phyloP scores from a whole-genome alignment of 2,888 invertebrate species.

The Ichneumoninae sp. region DNA sequence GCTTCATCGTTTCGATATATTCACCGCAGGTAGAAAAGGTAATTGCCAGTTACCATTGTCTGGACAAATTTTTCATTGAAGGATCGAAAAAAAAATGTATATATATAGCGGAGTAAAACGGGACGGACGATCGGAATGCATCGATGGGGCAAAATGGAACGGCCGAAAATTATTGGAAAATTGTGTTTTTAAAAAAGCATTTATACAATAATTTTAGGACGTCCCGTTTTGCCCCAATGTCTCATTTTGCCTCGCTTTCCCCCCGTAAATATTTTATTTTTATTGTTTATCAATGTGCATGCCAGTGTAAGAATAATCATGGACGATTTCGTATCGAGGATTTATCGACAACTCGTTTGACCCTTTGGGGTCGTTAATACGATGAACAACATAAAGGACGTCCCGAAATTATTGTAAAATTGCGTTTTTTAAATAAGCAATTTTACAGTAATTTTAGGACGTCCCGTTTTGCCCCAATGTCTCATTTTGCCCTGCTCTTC shows the following conservation, averaged over 20 bases:
- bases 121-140: too few species aligned
- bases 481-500: neutral
- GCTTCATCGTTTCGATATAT: neutral
- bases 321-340: slow-evolving; percentile 9
- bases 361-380: neutral
- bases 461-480: too few species aligned
- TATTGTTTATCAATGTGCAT: neutral
- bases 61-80: neutral
- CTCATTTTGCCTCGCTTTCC: neutral
- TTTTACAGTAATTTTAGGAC: too few species aligned
- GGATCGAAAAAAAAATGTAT: too few species aligned
- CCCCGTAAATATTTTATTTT: neutral
- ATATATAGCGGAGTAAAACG: too few species aligned
- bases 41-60: slow-evolving; percentile 15
- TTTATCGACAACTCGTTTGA: slow-evolving; percentile 34
- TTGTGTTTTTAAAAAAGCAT: too few species aligned
- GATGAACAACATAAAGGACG: neutral
- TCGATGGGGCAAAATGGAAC: too few species aligned
- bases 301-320: slow-evolving; percentile 10
- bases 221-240: too few species aligned
- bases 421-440: too few species aligned
- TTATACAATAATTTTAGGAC: too few species aligned
- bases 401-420: too few species aligned
- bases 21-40: neutral
- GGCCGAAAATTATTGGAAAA: too few species aligned